phyloP scores from a whole-genome alignment of 2,797 vertebrate species.

The Calcarius lapponicus region DNA sequence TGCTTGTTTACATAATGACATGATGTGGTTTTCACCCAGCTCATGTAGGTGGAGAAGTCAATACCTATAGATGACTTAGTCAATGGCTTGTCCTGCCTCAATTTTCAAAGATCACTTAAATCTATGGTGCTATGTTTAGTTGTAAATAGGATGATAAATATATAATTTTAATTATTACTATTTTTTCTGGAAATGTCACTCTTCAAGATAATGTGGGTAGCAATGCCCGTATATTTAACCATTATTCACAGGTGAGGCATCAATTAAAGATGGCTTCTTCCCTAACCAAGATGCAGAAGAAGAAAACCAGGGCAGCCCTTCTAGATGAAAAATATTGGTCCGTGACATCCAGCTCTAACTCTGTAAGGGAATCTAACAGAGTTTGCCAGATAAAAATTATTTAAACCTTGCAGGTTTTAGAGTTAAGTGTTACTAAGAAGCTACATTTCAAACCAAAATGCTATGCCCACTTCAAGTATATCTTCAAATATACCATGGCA shows the following conservation, averaged over 20 bases:
- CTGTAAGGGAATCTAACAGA: neutral
- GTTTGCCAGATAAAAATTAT: neutral
- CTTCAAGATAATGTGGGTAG: neutral
- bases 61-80: neutral
- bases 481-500: neutral
- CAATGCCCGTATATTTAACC: neutral
- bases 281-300: neutral
- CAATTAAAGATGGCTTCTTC: neutral
- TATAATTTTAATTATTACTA: neutral
- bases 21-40: neutral
- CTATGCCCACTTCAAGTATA: neutral
- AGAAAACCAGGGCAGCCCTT: neutral
- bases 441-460: neutral
- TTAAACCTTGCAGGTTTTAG: neutral
- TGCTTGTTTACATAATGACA: neutral
- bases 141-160: neutral
- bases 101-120: neutral
- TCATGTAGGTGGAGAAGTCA: neutral
- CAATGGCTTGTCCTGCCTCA: neutral
- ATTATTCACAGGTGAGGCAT: neutral
- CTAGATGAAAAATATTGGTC: neutral
- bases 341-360: neutral
- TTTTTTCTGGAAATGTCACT: neutral
- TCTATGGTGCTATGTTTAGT: neutral
- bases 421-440: neutral